Evolutionary conservation across 2,113 vertebrate species (phyloP), one percentile per base, ranked within the genome.

Genomic region (Falco punctatus): DNA sequence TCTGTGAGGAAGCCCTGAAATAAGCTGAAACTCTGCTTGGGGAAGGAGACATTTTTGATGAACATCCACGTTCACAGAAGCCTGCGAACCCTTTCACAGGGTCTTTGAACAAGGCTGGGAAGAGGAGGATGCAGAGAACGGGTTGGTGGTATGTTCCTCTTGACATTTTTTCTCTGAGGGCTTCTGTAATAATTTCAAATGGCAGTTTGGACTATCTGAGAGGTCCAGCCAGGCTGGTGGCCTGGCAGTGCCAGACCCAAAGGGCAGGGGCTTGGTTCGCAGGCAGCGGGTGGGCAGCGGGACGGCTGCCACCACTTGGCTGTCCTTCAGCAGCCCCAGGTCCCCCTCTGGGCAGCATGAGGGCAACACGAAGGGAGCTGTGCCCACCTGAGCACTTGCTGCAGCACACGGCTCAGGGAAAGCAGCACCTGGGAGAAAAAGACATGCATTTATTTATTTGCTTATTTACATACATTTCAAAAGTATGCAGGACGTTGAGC

Each of bases 361-460:
- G 42, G 35, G 22, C 33, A 62, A 6, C 49, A 14, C 21, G 5
- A 30, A 54, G 44, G 44, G 17, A 90, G 55, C 27, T 35, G 22
- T 40, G 77, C 49, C 33, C 33, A 44, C 14, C 19, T 0, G 0
- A 83, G 52, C 0, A 0, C 46, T 58, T 49, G 61, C 55, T 75
- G 57, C 52, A 80, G 35, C 5, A 35, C 52, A 59, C 52, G 54
- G 51, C 67, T 73, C 78, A 67, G 65, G 27, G 30, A 40, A 81
- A 49, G 52, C 1, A 4, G 42, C 51, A 49, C 42, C 51, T 24
- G 21, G 30, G 42, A 88, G 55, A 49, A 78, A 69, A 81, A 58
- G 7, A 26, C 1, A 1, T 27, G 22, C 15, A 18, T 61, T 48
- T 81, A 27, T 74, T 84, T 81, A 65, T 54, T 59, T 72, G 75